These are phyloP conservation scores for Sminthurides aquaticus DNA, from an alignment of 2,888 invertebrate genomes.

Conservation along the genomic window DNA sequence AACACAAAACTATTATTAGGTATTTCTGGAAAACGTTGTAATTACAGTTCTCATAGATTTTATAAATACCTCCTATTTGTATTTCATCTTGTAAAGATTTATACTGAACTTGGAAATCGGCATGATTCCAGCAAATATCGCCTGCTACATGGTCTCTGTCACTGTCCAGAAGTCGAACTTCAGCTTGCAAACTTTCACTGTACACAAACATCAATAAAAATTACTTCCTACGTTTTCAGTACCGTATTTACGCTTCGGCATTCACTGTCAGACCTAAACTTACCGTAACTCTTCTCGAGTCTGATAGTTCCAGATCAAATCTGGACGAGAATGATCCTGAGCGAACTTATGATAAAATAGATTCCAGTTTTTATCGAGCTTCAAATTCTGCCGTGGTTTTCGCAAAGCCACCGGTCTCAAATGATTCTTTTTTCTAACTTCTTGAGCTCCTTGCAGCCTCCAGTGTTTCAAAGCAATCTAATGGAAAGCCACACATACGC, in stretches of 20 bases:
- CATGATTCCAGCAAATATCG: slow-evolving; percentile 94
- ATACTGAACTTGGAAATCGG: slow-evolving; percentile 92
- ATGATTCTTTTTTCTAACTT: slow-evolving; percentile 55
- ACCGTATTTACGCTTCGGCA: no score
- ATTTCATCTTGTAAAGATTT: slow-evolving; percentile 92
- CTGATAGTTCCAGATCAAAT: slow-evolving; percentile 98
- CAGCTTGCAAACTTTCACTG: slow-evolving; percentile 86
- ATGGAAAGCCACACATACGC: slow-evolving; percentile 16
- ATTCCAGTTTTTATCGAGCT: slow-evolving; percentile 81
- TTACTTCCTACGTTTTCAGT: not conserved
- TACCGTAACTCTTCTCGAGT: slow-evolving; percentile 50
- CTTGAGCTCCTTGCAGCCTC: slow-evolving; percentile 49
- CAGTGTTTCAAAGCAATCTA: slow-evolving; percentile 62
- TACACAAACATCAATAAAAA: slow-evolving; percentile 10
- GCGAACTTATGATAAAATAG: slow-evolving; percentile 92
- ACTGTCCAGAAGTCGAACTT: slow-evolving; percentile 77
- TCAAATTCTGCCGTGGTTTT: slow-evolving; percentile 77
- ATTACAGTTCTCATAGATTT: not conserved
- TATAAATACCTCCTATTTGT: slow-evolving; percentile 74
- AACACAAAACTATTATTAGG: slow-evolving; percentile 5
- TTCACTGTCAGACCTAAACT: slow-evolving; percentile 27
- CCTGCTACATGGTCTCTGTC: slow-evolving; percentile 74
- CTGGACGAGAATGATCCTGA: slow-evolving; percentile 87
- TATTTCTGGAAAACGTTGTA: not conserved
- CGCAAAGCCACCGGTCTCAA: slow-evolving; percentile 80